Evolutionary conservation across 92 coral and sea anemone species (phyloP).

Genomic region (Bergia puertoricense): DNA sequence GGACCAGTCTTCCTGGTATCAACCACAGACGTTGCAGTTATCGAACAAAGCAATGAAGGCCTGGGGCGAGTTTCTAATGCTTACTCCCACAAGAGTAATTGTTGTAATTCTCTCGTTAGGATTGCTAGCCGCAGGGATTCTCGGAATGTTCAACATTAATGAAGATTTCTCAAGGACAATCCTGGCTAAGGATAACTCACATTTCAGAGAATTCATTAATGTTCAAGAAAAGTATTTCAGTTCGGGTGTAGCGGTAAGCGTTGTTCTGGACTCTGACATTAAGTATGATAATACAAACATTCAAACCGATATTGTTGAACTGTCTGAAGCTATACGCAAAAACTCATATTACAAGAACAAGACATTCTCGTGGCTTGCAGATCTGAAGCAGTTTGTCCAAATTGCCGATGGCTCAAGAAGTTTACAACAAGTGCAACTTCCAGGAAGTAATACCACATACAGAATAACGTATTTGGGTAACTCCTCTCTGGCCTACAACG

Average conservation of each 20-base stretch:
- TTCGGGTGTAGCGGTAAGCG: slow-evolving; percentile 44
- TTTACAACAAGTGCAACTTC: background rate
- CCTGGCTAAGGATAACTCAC: slow-evolving; percentile 67
- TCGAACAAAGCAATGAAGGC: slow-evolving; percentile 58
- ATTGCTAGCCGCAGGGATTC: slow-evolving; percentile 59
- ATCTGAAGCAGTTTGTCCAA: slow-evolving; percentile 38
- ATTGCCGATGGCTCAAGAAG: background rate
- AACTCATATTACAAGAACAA: slow-evolving; percentile 46
- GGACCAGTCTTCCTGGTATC: slow-evolving; percentile 51
- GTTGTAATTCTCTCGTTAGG: slow-evolving; percentile 59
- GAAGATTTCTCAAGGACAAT: slow-evolving; percentile 62
- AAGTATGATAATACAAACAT: slow-evolving; percentile 28
- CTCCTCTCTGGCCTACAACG: slow-evolving; percentile 8
- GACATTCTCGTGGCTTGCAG: slow-evolving; percentile 58
- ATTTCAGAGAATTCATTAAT: slow-evolving; percentile 35
- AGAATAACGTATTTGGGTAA: background rate
- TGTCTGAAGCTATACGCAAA: slow-evolving; percentile 33
- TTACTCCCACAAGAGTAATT: slow-evolving; percentile 41
- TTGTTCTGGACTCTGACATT: slow-evolving; percentile 36
- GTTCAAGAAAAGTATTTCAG: slow-evolving; percentile 53
- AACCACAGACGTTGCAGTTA: slow-evolving; percentile 46
- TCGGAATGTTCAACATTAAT: slow-evolving; percentile 56
- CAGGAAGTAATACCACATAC: background rate
- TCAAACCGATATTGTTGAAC: slow-evolving; percentile 42
- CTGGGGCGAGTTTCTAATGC: slow-evolving; percentile 64